Evolutionary conservation across 2,113 vertebrate genomes (phyloP).

Genomic region (Leptobrachium leishanense): DNA sequence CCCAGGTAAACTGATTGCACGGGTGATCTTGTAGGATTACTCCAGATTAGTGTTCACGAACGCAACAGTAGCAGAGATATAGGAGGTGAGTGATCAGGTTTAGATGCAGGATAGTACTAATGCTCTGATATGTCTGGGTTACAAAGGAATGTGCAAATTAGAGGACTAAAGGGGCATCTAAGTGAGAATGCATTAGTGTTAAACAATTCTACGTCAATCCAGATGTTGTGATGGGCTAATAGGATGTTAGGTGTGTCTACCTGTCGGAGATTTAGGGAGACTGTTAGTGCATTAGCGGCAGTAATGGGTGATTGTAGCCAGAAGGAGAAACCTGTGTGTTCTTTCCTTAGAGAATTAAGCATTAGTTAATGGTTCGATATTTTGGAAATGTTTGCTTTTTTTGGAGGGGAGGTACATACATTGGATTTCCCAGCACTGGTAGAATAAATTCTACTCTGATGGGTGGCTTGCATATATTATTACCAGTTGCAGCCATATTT

Average conservation of each 20-base stretch:
- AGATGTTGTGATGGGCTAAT: conserved; percentile 29
- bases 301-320: conserved; percentile 12
- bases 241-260: conserved; percentile 28
- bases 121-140: conserved; percentile 5
- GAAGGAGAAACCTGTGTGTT: conserved; percentile 25
- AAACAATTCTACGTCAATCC: conserved; percentile 19
- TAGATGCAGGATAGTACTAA: conserved; percentile 2
- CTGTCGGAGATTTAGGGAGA: conserved; percentile 22
- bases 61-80: conserved; percentile 12
- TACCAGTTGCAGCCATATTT: too few species aligned
- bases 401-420: too few species aligned
- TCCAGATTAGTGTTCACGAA: conserved; percentile 26
- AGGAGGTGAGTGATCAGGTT: conserved; percentile 15
- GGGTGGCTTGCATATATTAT: too few species aligned
- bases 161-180: background rate
- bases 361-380: too few species aligned
- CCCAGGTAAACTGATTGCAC: conserved; percentile 21
- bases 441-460: too few species aligned
- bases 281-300: conserved; percentile 20
- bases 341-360: background rate
- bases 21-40: conserved; percentile 33
- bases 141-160: conserved; percentile 31
- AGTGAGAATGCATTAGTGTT: conserved; percentile 35
- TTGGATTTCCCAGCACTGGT: too few species aligned
- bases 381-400: too few species aligned